Evolutionary conservation across 1,140 invertebrate genomes (phyloP).

Genomic region (Trichogramma pretiosum): DNA sequence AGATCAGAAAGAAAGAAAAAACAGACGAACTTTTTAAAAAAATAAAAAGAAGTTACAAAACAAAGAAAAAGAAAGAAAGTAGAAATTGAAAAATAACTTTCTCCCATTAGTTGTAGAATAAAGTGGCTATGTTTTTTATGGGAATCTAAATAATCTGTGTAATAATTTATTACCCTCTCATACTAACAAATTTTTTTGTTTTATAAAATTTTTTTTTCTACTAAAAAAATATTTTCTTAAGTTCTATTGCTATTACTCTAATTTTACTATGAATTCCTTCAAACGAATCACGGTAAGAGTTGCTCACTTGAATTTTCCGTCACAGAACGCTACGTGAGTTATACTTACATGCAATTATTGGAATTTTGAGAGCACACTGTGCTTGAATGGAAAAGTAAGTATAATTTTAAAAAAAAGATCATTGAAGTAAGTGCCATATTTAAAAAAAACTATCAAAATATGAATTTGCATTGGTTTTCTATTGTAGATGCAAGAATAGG

Average conservation of each 20-base stretch:
- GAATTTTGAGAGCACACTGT: too few species aligned
- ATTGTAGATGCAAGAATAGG: too few species aligned
- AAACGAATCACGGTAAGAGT: too few species aligned
- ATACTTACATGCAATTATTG: too few species aligned
- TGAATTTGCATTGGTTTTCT: too few species aligned
- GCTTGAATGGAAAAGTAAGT: too few species aligned
- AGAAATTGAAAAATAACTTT: slow-evolving; percentile 18
- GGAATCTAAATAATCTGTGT: slow-evolving; percentile 25
- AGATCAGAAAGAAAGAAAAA: slow-evolving; percentile 12
- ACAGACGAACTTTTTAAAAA: background rate
- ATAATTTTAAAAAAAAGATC: too few species aligned
- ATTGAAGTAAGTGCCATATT: too few species aligned
- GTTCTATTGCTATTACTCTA: background rate
- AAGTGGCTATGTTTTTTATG: slow-evolving; percentile 47
- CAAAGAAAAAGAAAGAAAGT: slow-evolving; percentile 26
- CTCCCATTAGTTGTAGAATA: slow-evolving; percentile 47
- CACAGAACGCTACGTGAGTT: too few species aligned
- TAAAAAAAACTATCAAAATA: too few species aligned
- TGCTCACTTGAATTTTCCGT: too few species aligned
- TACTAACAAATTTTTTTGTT: slow-evolving; percentile 13
- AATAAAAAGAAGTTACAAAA: slow-evolving; percentile 12
- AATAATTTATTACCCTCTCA: slow-evolving; percentile 10
- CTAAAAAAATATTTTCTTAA: background rate
- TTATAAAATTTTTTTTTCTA: slow-evolving; percentile 18
- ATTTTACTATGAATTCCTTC: background rate